phyloP scores from a whole-genome alignment of 1,140 invertebrate species.

The Drosophila pallidifrons region DNA sequence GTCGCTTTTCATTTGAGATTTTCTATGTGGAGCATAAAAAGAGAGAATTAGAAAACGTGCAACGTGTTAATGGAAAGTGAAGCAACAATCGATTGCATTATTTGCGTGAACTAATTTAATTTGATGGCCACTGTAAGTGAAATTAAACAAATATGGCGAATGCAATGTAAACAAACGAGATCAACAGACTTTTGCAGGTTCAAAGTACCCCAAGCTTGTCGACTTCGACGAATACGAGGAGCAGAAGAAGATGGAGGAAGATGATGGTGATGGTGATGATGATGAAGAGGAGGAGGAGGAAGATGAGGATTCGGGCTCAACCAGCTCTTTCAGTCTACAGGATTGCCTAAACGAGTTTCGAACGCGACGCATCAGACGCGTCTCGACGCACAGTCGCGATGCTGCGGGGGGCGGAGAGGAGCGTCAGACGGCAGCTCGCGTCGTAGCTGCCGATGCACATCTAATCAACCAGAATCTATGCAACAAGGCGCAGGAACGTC shows the following conservation, averaged over 20 bases:
- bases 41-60: constrained; percentile 67
- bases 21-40: constrained; percentile 15
- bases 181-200: constrained; percentile 57
- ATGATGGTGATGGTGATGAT: constrained; percentile 31
- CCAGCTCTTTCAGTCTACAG: constrained; percentile 76
- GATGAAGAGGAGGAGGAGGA: constrained; percentile 44
- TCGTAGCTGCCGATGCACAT: constrained; percentile 60
- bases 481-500: constrained; percentile 78
- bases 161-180: constrained; percentile 43
- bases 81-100: constrained; percentile 26
- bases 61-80: constrained; percentile 66
- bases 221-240: constrained; percentile 23
- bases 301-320: constrained; percentile 65
- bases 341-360: constrained; percentile 83
- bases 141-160: constrained; percentile 1
- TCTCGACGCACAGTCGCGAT: constrained; percentile 74
- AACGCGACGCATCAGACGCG: constrained; percentile 67
- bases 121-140: constrained; percentile 64
- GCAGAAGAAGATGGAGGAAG: constrained; percentile 36
- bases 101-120: constrained; percentile 13
- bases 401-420: constrained; percentile 10
- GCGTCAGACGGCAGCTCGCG: background rate
- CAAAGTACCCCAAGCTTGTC: constrained; percentile 49
- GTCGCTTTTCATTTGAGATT: constrained; percentile 64
- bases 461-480: constrained; percentile 79